Conservation (phyloP, 35 echinoderm and acorn worm species). For the Stichopus chloronotus region DNA sequence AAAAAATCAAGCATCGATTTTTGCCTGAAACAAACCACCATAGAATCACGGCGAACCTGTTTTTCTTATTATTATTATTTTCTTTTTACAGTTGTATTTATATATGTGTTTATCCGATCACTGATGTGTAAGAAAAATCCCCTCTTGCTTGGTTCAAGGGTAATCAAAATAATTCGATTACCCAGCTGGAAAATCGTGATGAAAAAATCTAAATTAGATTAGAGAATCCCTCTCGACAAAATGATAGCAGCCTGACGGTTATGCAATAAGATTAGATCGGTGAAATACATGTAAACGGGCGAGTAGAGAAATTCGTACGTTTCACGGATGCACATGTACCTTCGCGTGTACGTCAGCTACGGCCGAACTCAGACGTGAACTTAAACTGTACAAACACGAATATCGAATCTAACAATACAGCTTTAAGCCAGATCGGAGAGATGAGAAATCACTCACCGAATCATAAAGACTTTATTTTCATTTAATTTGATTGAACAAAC, state of each 20-base stretch:
- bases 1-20: neutral
- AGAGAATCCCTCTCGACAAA: neutral
- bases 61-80: no score
- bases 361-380: no score
- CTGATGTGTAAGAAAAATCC: constrained; percentile 34
- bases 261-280: constrained; percentile 5
- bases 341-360: no score
- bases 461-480: no score
- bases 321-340: no score
- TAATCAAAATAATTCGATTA: constrained; percentile 35
- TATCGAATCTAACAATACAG: no score
- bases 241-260: constrained; percentile 1
- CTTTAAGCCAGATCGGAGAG: no score
- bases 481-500: no score
- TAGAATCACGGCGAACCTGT: neutral
- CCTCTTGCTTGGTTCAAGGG: constrained; percentile 33
- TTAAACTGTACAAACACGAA: no score
- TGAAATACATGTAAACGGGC: neutral
- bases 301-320: no score
- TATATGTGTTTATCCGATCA: neutral
- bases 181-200: constrained; percentile 20
- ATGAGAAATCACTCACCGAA: no score
- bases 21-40: constrained; percentile 40
- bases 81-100: neutral
- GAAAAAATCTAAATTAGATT: constrained; percentile 40